A percentile compares a stretch with the other conserved stretches of the same genome.
phyloP scores from a whole-genome alignment of 2,888 invertebrate genomes.

The Andrena bucephala region DNA sequence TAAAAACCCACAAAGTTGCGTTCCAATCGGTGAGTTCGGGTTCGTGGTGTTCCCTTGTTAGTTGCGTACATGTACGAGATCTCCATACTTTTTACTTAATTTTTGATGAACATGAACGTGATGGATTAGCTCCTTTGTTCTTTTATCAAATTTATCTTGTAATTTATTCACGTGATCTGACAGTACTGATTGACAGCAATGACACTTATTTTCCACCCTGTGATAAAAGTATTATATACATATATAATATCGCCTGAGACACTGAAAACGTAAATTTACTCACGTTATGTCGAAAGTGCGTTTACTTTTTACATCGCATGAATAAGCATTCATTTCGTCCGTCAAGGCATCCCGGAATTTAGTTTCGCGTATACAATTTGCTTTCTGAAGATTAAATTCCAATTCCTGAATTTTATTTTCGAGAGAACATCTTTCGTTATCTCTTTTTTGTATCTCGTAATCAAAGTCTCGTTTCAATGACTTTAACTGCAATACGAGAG shows the following conservation, averaged over 20 bases:
- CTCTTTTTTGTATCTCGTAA: conserved; percentile 87
- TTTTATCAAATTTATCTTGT: conserved; percentile 81
- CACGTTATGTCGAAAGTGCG: conserved; percentile 67
- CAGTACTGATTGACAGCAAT: conserved; percentile 56
- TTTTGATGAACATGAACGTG: conserved; percentile 88
- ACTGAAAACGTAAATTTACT: conserved; percentile 43
- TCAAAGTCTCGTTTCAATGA: conserved; percentile 86
- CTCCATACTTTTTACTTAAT: conserved; percentile 86
- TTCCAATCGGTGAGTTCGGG: too few relatives aligned
- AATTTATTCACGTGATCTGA: conserved; percentile 65
- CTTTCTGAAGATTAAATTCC: conserved; percentile 83
- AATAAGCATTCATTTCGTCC: conserved; percentile 77
- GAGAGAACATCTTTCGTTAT: conserved; percentile 87
- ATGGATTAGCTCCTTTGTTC: conserved; percentile 87
- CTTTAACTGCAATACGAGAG: conserved; percentile 87
- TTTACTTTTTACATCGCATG: conserved; percentile 76
- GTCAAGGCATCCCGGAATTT: conserved; percentile 76
- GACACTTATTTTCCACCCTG: conserved; percentile 60
- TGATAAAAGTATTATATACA: conserved; percentile 11
- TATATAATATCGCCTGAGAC: not conserved
- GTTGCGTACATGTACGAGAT: not conserved
- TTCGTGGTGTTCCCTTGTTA: too few relatives aligned
- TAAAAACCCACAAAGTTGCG: too few relatives aligned
- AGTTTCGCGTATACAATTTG: conserved; percentile 77
- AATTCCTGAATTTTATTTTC: conserved; percentile 84